A percentile compares a stretch with the other conserved stretches of the same genome.
These are phyloP conservation scores for Araneus ventricosus DNA, from an alignment of 1,140 invertebrate genomes.

Conservation along the genomic window DNA sequence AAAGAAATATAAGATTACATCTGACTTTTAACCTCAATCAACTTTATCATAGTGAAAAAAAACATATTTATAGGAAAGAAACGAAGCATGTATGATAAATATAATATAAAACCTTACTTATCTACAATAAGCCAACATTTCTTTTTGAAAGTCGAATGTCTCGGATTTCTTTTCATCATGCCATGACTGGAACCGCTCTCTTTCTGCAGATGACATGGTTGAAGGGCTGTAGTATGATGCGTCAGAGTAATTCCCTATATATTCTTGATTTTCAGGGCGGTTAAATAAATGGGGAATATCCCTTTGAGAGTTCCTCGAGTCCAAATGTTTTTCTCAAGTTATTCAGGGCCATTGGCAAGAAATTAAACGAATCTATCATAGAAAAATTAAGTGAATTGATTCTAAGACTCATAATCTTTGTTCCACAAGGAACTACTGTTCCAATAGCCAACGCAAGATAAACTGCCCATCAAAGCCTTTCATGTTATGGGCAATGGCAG, in stretches of 20 bases:
- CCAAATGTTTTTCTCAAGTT: slow-evolving; percentile 65
- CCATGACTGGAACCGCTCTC: too few species aligned
- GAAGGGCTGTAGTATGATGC: too few species aligned
- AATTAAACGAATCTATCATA: slow-evolving; percentile 66
- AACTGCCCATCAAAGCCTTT: slow-evolving; percentile 69
- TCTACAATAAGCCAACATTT: too few species aligned
- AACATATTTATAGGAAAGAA: not conserved
- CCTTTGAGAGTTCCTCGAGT: slow-evolving; percentile 69
- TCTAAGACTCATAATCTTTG: slow-evolving; percentile 47
- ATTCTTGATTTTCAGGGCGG: too few species aligned
- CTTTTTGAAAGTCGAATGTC: slow-evolving; percentile 54
- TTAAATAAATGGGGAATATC: slow-evolving; percentile 75
- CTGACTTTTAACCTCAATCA: too few species aligned
- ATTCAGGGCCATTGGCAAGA: slow-evolving; percentile 56
- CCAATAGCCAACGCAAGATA: slow-evolving; percentile 32
- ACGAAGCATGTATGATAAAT: not conserved
- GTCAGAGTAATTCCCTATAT: too few species aligned
- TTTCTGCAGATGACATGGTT: too few species aligned
- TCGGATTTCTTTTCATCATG: not conserved
- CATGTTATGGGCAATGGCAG: slow-evolving; percentile 61
- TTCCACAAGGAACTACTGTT: not conserved
- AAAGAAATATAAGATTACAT: too few species aligned
- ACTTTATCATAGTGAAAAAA: too few species aligned
- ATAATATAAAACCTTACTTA: slow-evolving; percentile 10
- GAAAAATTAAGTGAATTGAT: not conserved